Conservation (phyloP, 2,113 vertebrate species). For the Romanogobio albipinnatus region DNA sequence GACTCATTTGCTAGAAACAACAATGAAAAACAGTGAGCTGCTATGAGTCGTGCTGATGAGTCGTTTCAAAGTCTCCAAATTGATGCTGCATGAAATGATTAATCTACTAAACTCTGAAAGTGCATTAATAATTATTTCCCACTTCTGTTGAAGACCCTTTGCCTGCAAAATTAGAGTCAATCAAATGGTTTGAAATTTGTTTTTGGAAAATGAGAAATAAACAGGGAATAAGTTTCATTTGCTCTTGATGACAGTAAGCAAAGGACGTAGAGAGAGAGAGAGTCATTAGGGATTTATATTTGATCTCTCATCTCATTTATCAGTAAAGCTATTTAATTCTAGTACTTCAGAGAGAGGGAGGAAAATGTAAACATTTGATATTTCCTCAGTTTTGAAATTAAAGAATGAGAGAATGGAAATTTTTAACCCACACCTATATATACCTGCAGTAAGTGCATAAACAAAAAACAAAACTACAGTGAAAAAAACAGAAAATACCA, state of each 20-base stretch:
- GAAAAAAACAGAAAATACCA: no score
- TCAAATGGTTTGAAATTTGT: conserved; percentile 17
- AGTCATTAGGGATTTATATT: conserved; percentile 20
- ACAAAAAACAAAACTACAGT: no score
- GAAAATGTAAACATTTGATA: conserved; percentile 16
- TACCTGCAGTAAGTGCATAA: no score
- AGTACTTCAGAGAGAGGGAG: neutral
- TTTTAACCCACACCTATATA: neutral
- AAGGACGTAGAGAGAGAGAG: neutral
- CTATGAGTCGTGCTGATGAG: neutral
- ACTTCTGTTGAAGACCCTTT: neutral
- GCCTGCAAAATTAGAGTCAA: neutral
- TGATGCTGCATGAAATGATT: neutral
- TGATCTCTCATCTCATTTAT: conserved; percentile 31
- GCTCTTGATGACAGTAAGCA: conserved; percentile 21
- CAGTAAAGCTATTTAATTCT: conserved; percentile 19
- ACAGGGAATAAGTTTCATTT: conserved; percentile 5
- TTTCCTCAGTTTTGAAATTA: neutral
- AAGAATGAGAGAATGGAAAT: neutral
- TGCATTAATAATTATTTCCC: conserved; percentile 13
- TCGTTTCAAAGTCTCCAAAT: neutral
- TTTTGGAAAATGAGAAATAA: conserved; percentile 23
- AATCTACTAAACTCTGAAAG: neutral
- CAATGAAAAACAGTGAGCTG: neutral
- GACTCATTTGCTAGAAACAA: neutral